Evolutionary conservation across 2,888 invertebrate species (phyloP), one percentile per base, ranked within the genome.

Genomic region (Thera britannica): DNA sequence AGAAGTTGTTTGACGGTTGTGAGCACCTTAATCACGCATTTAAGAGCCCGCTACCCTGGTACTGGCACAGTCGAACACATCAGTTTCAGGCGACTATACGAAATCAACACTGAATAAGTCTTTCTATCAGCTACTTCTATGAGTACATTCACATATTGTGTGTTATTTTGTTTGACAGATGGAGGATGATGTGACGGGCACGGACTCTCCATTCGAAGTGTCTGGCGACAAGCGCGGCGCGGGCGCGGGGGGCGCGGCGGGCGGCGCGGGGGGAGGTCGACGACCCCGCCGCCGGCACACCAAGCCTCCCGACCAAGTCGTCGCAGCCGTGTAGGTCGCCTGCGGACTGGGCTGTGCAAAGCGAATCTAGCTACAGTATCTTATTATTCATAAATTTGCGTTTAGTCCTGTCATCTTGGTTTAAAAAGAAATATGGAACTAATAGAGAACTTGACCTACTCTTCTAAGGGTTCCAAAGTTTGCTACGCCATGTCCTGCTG

Each of bases 141-240:
- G 23, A 23, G 7, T 41, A 38, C 38, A 38, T 5, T 41, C 41
- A 7, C 41, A 41, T 41, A 23, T 23, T 23, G 23, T 23, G 41
- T 41, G 41, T 41, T n/a, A 2, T n/a, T 49, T 12, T 23, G 3
- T 5, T 51, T 12, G 51, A 70, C 79, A 85, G 74, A 85, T 87
- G 82, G 91, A 93, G 70, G 85, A 89, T 44, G 95, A 95, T 74
- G 89, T 94, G 65, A 88, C 92, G 1, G 94, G 94, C n/a, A 82
- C 90, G 2, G 95, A 94, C 77, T 94, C 95, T 0, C 91, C 94
- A 7, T 94, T 95, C 79, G 95, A 95, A 74, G 88, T 93, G 77
- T 92, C 93, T 70, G 84, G 90, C 2, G 95, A 95, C 79, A 96
- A 96, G 86, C 94, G 96, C 66, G 93, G 94, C 79, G 95, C 83